Evolutionary conservation across 2,888 invertebrate species (phyloP).

Genomic region (Panopea generosa): DNA sequence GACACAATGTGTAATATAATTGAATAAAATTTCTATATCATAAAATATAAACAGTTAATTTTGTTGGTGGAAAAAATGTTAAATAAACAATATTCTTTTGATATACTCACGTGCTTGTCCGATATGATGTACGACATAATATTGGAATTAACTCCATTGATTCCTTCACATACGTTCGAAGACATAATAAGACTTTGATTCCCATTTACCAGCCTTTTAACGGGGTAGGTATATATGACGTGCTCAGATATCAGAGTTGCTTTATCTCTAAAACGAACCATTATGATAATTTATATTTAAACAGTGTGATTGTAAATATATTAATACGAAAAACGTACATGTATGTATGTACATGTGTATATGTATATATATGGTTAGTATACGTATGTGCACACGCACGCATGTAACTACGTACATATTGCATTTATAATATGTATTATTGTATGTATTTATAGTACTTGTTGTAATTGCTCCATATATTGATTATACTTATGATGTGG

Average conservation of each 20-base stretch:
- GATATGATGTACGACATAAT: neutral
- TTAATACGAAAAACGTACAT: neutral
- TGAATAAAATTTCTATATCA: too few relatives aligned
- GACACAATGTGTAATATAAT: too few relatives aligned
- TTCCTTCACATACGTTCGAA: neutral
- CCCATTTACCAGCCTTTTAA: neutral
- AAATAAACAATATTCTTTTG: too few relatives aligned
- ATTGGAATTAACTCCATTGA: neutral
- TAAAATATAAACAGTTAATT: too few relatives aligned
- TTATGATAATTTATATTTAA: neutral
- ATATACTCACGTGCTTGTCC: neutral
- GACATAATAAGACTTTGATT: neutral
- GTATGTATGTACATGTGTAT: neutral
- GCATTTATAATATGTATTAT: too few relatives aligned
- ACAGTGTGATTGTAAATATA: too few relatives aligned
- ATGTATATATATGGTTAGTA: slow-evolving; percentile 1
- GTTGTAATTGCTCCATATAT: neutral
- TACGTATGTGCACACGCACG: too few relatives aligned
- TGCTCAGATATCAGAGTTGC: neutral
- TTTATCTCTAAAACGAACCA: neutral
- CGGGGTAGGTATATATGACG: neutral
- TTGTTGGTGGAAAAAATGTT: too few relatives aligned
- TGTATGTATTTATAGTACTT: too few relatives aligned
- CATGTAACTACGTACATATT: too few relatives aligned
- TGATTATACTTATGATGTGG: neutral